These are phyloP conservation scores for Theristus sp. DNA, from an alignment of 2,888 invertebrate species.

Conservation along the genomic window DNA sequence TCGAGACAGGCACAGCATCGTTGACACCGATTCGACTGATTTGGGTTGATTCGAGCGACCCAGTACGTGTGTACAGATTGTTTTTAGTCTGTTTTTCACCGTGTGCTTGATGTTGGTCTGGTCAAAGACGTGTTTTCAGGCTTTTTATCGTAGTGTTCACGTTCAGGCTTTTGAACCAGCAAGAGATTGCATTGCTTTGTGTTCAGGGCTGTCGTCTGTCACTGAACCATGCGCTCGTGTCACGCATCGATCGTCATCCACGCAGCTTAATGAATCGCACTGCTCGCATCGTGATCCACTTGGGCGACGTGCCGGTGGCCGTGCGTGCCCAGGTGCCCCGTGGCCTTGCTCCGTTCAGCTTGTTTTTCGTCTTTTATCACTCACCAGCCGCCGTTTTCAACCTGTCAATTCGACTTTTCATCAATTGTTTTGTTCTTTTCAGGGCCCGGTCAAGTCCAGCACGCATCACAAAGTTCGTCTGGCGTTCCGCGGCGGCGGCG, in stretches of 20 bases:
- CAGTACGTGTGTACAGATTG: slow-evolving; percentile 10
- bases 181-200: not conserved
- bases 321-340: not conserved
- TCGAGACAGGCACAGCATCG: slow-evolving; percentile 25
- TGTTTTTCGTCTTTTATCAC: too few relatives aligned
- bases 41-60: slow-evolving; percentile 27
- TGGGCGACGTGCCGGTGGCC: slow-evolving; percentile 6
- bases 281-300: slow-evolving; percentile 19
- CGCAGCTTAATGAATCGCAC: slow-evolving; percentile 23
- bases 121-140: not conserved
- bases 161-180: not conserved
- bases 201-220: slow-evolving; percentile 20
- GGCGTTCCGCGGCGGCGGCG: slow-evolving; percentile 17
- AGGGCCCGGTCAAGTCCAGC: slow-evolving; percentile 21
- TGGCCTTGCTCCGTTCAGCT: not conserved
- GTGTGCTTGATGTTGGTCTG: too few relatives aligned
- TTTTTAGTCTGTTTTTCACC: too few relatives aligned
- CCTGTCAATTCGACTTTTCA: too few relatives aligned
- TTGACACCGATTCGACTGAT: slow-evolving; percentile 24
- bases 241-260: slow-evolving; percentile 19
- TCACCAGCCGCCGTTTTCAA: too few relatives aligned
- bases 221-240: slow-evolving; percentile 23
- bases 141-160: not conserved
- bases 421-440: too few relatives aligned
- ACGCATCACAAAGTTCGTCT: slow-evolving; percentile 11